Evolutionary conservation across 1,140 invertebrate species (phyloP).

Genomic region (Phenacoccus solenopsis): DNA sequence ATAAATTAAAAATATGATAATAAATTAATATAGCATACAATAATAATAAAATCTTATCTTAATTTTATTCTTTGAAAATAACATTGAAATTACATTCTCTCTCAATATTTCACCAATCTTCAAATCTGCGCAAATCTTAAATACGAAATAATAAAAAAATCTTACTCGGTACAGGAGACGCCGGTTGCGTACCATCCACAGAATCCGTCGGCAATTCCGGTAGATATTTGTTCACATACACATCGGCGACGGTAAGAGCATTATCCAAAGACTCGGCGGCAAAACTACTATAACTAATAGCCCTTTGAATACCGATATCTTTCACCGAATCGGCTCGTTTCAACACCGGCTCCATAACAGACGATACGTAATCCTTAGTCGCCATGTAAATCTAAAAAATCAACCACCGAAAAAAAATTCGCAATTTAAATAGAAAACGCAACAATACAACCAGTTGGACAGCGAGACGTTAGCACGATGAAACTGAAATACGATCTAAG

Average conservation of each 20-base stretch:
- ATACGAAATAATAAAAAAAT: too few species aligned
- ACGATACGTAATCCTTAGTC: slow-evolving; percentile 56
- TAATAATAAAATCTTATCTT: too few species aligned
- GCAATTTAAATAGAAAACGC: too few species aligned
- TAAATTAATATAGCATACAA: too few species aligned
- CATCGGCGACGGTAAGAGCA: slow-evolving; percentile 57
- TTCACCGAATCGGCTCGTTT: slow-evolving; percentile 63
- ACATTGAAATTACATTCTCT: too few species aligned
- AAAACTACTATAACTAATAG: slow-evolving; percentile 40
- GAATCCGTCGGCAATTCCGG: slow-evolving; percentile 38
- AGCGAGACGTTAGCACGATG: not conserved
- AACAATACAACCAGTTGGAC: too few species aligned
- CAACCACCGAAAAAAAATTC: not conserved
- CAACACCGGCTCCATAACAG: slow-evolving; percentile 48
- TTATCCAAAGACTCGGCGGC: slow-evolving; percentile 55
- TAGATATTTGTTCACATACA: slow-evolving; percentile 66
- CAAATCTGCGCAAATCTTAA: too few species aligned
- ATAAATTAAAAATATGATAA: too few species aligned
- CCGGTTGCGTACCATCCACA: not conserved
- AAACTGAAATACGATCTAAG: not conserved
- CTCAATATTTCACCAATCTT: too few species aligned
- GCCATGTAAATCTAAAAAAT: slow-evolving; percentile 54
- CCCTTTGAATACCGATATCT: slow-evolving; percentile 50
- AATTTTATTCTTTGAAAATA: too few species aligned
- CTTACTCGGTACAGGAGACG: not conserved